These are phyloP conservation scores for Caenorhabditis virilis DNA, from an alignment of 2,888 invertebrate genomes.

Conservation along the genomic window DNA sequence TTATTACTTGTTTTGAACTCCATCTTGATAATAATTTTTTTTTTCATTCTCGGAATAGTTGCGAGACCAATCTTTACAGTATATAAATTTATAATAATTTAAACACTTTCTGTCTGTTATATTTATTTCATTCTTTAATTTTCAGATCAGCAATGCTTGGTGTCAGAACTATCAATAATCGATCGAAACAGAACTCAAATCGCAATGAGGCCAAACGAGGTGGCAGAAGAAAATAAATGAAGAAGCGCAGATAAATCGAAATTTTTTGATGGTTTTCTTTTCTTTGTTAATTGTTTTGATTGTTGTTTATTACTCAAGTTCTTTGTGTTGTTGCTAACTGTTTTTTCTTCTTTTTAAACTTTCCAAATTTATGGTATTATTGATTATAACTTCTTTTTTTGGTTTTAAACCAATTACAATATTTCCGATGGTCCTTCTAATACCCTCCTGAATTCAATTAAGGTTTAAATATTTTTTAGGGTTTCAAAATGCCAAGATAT, in stretches of 20 bases:
- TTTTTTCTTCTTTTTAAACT: neutral
- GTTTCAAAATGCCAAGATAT: slow-evolving; percentile 18
- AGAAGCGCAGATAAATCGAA: neutral
- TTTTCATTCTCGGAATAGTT: too few species aligned
- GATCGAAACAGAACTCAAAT: slow-evolving; percentile 30
- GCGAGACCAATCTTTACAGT: neutral
- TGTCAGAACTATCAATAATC: slow-evolving; percentile 37
- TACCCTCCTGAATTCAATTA: too few species aligned
- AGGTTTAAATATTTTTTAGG: neutral
- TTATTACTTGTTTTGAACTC: neutral
- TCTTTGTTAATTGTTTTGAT: neutral
- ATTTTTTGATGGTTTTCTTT: slow-evolving; percentile 2
- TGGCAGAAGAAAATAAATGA: slow-evolving; percentile 42
- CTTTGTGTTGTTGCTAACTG: neutral
- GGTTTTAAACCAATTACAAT: slow-evolving; percentile 3
- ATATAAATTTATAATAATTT: neutral
- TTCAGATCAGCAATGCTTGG: slow-evolving; percentile 49
- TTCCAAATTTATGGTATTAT: neutral
- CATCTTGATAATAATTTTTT: too few species aligned
- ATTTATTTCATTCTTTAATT: too few species aligned
- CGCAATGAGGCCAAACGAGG: slow-evolving; percentile 46
- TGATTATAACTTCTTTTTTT: neutral
- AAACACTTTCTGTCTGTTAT: too few species aligned
- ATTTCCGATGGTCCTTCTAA: too few species aligned
- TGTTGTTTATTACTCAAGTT: slow-evolving; percentile 6